Conservation (phyloP, 2,113 vertebrate genomes). For the Meles meles region DNA sequence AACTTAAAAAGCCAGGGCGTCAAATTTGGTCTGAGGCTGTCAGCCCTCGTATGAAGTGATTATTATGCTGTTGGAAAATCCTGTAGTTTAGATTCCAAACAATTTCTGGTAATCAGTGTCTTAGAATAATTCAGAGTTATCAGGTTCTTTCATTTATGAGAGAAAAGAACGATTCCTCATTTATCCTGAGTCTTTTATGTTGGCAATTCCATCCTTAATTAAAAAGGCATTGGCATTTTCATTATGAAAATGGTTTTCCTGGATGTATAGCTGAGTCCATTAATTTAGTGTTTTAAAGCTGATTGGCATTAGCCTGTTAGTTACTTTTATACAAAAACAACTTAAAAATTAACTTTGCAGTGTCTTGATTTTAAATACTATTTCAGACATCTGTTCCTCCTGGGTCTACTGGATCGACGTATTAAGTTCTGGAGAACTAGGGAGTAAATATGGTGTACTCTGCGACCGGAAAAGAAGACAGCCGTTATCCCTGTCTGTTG, state of each 20-base stretch:
- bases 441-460: neutral
- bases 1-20: neutral
- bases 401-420: neutral
- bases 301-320: neutral
- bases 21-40: neutral
- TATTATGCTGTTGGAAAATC: neutral
- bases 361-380: neutral
- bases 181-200: conserved; percentile 22
- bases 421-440: neutral
- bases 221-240: conserved; percentile 42
- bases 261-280: neutral
- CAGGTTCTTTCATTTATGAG: neutral
- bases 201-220: conserved; percentile 20
- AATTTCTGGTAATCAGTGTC: neutral
- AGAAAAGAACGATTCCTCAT: neutral
- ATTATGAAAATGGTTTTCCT: conserved; percentile 22
- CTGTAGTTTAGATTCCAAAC: neutral
- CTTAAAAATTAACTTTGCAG: conserved; percentile 10
- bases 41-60: neutral
- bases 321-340: conserved; percentile 16
- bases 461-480: neutral
- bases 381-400: neutral
- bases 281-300: conserved; percentile 14
- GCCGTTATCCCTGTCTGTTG: neutral
- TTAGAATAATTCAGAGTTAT: neutral